Evolutionary conservation across 2,797 vertebrate genomes (phyloP).

Genomic region (Sternarchorhynchus goeldii): DNA sequence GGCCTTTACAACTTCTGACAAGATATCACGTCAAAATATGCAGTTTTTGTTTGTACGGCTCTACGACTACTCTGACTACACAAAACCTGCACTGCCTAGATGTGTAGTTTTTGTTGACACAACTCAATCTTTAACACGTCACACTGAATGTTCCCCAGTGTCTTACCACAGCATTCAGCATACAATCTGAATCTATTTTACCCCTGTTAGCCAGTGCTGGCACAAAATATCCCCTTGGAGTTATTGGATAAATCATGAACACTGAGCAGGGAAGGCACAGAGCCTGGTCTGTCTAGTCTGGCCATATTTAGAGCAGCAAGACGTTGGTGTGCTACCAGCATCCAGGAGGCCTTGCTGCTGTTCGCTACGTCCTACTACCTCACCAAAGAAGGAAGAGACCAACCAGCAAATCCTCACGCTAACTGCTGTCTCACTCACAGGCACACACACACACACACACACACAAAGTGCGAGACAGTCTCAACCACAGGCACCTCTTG

Average conservation of each 20-base stretch:
- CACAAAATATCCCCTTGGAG: neutral
- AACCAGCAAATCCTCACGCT: constrained; percentile 22
- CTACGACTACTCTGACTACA: too few species aligned
- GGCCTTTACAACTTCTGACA: neutral
- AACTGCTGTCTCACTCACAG: neutral
- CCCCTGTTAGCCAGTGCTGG: neutral
- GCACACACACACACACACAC: constrained; percentile 18
- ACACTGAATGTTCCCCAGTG: too few species aligned
- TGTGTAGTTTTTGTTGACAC: too few species aligned
- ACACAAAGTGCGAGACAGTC: neutral
- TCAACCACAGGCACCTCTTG: constrained; percentile 23
- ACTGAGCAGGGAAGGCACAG: neutral
- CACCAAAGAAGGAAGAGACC: constrained; percentile 72
- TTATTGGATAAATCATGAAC: too few species aligned
- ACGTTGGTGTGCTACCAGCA: constrained; percentile 27
- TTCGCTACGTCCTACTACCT: constrained; percentile 40
- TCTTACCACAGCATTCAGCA: too few species aligned
- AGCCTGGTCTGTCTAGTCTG: constrained; percentile 10
- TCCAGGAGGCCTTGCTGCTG: constrained; percentile 37
- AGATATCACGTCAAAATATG: too few species aligned
- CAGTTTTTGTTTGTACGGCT: too few species aligned
- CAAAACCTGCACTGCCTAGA: too few species aligned
- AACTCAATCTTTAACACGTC: too few species aligned
- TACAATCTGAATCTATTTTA: neutral
- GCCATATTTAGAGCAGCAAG: constrained; percentile 36